Evolutionary conservation across 2,113 vertebrate species (phyloP).

Genomic region (Apteryx mantelli): DNA sequence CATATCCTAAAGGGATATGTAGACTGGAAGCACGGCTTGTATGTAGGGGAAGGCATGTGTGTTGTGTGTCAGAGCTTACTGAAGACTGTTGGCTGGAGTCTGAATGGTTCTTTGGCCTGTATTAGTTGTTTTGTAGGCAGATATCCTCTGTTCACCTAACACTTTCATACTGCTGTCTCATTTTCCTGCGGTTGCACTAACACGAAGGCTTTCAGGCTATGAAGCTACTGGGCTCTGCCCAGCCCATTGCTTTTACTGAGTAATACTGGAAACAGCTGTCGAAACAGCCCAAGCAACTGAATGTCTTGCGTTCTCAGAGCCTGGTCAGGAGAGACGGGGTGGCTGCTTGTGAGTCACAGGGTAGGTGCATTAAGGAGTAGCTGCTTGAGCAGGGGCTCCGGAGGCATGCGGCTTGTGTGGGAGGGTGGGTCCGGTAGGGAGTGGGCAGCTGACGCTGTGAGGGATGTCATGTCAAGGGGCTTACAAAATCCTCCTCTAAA

Average conservation of each 20-base stretch:
- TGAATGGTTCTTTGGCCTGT: background rate
- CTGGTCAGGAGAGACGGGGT: too few species aligned
- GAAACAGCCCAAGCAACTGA: background rate
- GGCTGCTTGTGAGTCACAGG: background rate
- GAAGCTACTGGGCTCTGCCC: background rate
- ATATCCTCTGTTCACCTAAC: background rate
- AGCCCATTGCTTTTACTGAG: background rate
- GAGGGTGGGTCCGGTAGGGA: background rate
- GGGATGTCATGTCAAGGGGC: background rate
- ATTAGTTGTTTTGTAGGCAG: background rate
- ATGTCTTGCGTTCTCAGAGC: background rate
- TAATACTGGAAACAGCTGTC: background rate
- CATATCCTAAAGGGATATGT: background rate
- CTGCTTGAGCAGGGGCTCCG: background rate
- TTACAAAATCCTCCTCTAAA: background rate
- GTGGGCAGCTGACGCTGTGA: background rate
- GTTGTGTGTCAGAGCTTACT: background rate
- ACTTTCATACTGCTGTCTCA: background rate
- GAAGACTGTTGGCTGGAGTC: background rate
- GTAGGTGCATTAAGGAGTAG: too few species aligned
- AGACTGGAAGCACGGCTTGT: background rate
- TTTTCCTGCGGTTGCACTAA: background rate
- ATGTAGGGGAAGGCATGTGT: fast-evolving
- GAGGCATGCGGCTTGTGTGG: background rate
- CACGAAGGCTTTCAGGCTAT: background rate